Evolutionary conservation across 2,113 vertebrate genomes (phyloP).

Genomic region (Herpailurus yagouaroundi): DNA sequence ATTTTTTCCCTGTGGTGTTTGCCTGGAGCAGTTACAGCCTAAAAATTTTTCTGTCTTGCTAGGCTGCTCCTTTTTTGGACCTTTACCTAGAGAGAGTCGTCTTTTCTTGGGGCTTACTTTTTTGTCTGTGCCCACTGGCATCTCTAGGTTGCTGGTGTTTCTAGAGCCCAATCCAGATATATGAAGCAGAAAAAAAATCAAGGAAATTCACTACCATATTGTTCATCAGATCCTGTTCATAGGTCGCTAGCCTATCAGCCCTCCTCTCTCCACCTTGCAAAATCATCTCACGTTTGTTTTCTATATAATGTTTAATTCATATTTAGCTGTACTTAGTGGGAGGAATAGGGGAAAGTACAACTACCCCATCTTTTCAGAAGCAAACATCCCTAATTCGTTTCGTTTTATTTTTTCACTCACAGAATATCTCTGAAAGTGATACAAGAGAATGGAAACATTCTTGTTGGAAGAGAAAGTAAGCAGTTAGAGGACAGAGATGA

Average conservation of each 20-base stretch:
- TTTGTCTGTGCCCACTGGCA: neutral
- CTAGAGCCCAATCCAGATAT: neutral
- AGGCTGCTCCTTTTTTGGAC: neutral
- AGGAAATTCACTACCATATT: neutral
- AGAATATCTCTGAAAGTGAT: neutral
- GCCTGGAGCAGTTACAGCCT: neutral
- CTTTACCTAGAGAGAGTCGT: neutral
- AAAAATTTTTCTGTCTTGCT: neutral
- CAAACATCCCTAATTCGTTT: neutral
- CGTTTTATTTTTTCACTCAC: neutral
- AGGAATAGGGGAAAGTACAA: neutral
- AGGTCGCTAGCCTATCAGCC: neutral
- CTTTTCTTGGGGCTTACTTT: neutral
- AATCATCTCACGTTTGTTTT: neutral
- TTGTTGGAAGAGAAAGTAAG: neutral
- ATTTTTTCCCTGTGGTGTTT: neutral
- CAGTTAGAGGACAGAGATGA: neutral
- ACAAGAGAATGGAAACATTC: neutral
- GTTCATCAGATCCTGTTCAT: neutral
- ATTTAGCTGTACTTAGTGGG: neutral
- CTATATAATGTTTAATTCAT: neutral
- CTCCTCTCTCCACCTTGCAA: neutral
- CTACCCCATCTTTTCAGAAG: neutral
- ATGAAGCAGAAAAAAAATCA: neutral
- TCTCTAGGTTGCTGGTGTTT: neutral